Base-by-base conservation (phyloP, 1,140 invertebrate species). In the Plectus sambesii region DNA sequence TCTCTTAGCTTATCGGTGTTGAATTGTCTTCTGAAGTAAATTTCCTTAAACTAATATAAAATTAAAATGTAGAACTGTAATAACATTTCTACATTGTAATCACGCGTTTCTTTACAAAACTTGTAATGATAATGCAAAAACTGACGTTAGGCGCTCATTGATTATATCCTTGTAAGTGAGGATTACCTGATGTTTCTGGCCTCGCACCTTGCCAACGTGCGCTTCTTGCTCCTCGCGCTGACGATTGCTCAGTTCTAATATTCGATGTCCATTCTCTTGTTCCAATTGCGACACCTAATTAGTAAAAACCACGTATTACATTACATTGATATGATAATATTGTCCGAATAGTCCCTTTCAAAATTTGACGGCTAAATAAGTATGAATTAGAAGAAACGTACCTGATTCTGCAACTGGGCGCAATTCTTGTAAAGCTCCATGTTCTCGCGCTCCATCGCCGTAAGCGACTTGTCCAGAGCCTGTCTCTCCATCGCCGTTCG, bases 361-460 rank as follows among this genome's bases (percentile, higher is more conserved):
- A n/a, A n/a, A n/a, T n/a, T n/a, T n/a, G n/a, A n/a, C n/a, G n/a
- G n/a, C n/a, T n/a, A n/a, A n/a, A n/a, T n/a, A n/a, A n/a, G n/a
- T n/a, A n/a, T n/a, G n/a, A n/a, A n/a, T n/a, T n/a, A n/a, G n/a
- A n/a, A n/a, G n/a, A n/a, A n/a, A n/a, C 42, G 26, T 29, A 49
- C 44, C 40, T 47, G 44, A 29, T 47, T 27, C 26, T 54, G 52
- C n/a, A 54, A 38, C 20, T 50, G 40, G 2, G 49, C 47, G 27
- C 47, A 49, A 23, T 43, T 54, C 12, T 42, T 43, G 24, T 54
- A 54, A 35, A 54, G 22, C 19, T 54, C 51, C 22, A 43, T 24
- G 25, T 54, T 54, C 35, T 54, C 52, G 17, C 47, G 25, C 26
- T 54, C 52, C 52, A 54, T 54, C 17, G 52, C 39, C 3, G 52